Percentiles rank a stretch among this genome's conserved stretches.
Evolutionary conservation across 2,113 vertebrate species (phyloP).

Genomic region (Sclerurus mexicanus): DNA sequence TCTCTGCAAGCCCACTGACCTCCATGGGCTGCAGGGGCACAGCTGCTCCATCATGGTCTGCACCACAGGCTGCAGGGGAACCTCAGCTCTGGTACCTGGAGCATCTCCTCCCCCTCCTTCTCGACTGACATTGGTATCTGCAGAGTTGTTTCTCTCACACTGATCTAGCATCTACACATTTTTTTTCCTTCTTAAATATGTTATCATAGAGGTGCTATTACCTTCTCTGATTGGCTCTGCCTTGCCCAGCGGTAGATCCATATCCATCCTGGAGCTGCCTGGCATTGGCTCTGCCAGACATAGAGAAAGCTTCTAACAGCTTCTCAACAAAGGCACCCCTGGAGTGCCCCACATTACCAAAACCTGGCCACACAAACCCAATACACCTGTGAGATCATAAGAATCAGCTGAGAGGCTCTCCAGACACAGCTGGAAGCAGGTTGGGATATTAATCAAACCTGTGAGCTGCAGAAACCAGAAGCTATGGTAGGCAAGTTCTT

Average conservation of each 20-base stretch:
- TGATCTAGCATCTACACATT: not conserved
- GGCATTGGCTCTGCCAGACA: not conserved
- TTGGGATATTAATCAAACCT: not conserved
- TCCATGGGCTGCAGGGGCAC: not conserved
- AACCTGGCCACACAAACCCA: not conserved
- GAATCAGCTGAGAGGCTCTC: not conserved
- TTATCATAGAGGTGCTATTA: not conserved
- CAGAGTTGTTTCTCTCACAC: not conserved
- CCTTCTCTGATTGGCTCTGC: not conserved
- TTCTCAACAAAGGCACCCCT: not conserved
- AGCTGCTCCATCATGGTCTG: not conserved
- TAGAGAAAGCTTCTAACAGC: not conserved
- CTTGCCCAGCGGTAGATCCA: fast-evolving
- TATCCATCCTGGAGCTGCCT: not conserved
- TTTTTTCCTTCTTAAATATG: not conserved
- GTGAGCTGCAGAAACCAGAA: not conserved
- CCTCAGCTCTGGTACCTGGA: fast-evolving
- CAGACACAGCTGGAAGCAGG: not conserved
- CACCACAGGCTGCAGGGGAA: not conserved
- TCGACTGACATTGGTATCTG: not conserved
- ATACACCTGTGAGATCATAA: not conserved
- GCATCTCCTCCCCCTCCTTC: not conserved
- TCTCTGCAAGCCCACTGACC: not conserved
- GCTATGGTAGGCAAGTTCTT: not conserved
- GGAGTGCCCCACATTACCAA: not conserved